phyloP scores from a whole-genome alignment of 2,888 invertebrate genomes.

The Podotricha telesiphe region DNA sequence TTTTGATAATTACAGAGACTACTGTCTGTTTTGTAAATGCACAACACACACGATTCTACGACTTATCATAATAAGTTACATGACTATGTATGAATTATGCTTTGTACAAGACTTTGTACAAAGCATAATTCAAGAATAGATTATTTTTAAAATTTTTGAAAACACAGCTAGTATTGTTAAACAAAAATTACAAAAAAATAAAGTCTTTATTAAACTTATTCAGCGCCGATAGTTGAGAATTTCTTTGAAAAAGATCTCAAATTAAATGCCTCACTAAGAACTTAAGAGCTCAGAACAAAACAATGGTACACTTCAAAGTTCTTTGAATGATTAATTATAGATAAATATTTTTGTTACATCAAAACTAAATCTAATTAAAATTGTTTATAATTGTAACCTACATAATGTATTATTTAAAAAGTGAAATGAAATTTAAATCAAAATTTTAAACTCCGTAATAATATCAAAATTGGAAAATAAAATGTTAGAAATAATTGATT shows the following conservation, averaged over 20 bases:
- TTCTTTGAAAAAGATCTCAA: slow-evolving; percentile 2
- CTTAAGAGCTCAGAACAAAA: slow-evolving; percentile 6
- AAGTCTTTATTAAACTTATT: background rate
- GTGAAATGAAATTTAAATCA: too few species aligned
- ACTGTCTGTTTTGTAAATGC: too few species aligned
- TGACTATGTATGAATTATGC: too few species aligned
- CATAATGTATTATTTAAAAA: background rate
- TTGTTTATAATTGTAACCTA: background rate
- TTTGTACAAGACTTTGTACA: too few species aligned
- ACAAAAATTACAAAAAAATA: background rate
- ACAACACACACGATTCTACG: too few species aligned
- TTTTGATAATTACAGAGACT: too few species aligned
- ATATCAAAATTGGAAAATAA: too few species aligned
- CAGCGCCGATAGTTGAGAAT: slow-evolving; percentile 2
- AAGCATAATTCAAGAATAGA: too few species aligned
- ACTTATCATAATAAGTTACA: too few species aligned
- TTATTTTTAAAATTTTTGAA: background rate
- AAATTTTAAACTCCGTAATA: too few species aligned
- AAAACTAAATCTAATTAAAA: background rate
- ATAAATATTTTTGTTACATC: background rate
- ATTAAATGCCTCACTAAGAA: slow-evolving; percentile 5
- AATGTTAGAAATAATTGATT: too few species aligned
- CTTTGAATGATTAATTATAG: background rate
- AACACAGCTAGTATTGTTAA: background rate
- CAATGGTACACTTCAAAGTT: slow-evolving; percentile 4